phyloP scores from a whole-genome alignment of 1,140 invertebrate genomes.

The Heliothis subflexa region DNA sequence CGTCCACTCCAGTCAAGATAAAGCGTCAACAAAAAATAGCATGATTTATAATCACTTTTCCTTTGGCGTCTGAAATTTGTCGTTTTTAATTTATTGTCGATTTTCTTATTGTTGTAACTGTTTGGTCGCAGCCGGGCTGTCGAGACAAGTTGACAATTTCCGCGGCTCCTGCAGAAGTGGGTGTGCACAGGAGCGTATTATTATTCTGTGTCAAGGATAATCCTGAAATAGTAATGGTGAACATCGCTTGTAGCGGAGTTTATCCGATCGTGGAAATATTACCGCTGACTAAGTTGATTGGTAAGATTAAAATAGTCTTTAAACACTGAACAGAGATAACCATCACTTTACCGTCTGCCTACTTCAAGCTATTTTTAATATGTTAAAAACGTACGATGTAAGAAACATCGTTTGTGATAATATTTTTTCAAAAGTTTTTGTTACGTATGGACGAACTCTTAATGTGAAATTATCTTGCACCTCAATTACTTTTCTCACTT shows the following conservation, averaged over 20 bases:
- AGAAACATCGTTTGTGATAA: not conserved
- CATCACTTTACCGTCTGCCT: no score
- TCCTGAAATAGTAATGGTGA: slow-evolving; percentile 74
- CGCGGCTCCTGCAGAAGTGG: slow-evolving; percentile 74
- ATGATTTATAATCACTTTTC: no score
- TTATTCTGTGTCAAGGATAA: slow-evolving; percentile 79
- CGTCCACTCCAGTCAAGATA: no score
- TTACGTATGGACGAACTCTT: no score
- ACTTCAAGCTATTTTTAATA: not conserved
- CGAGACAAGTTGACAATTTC: slow-evolving; percentile 71
- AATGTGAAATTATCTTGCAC: no score
- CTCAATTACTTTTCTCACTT: no score
- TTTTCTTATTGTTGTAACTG: no score
- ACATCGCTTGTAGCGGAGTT: slow-evolving; percentile 73
- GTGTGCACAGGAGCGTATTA: slow-evolving; percentile 64
- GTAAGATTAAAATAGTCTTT: slow-evolving; percentile 54
- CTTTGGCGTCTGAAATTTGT: not conserved
- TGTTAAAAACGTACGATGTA: not conserved
- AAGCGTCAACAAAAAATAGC: no score
- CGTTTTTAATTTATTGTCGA: not conserved
- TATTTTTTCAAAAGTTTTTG: no score
- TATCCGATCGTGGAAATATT: slow-evolving; percentile 75
- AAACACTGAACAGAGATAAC: not conserved
- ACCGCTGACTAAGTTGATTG: slow-evolving; percentile 74
- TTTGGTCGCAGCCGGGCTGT: slow-evolving; percentile 68